Evolutionary conservation across 2,888 invertebrate species (phyloP), one percentile per base, ranked within the genome.

Genomic region (Dioctria linearis): DNA sequence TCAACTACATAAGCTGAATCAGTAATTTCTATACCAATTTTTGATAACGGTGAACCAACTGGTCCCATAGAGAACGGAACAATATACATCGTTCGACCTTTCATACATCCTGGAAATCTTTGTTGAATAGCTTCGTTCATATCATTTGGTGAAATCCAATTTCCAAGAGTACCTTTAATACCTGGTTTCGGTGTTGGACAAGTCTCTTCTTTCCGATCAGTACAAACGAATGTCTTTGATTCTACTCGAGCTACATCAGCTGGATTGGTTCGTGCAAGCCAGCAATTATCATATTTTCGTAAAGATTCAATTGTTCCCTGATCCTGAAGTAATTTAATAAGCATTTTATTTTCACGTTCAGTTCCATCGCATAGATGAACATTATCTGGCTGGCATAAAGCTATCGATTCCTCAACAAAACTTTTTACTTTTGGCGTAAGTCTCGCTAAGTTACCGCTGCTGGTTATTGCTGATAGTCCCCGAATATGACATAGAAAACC

Each of bases 1-100:
- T 96, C 95, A 5, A 96, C 99, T 3, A 99, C 99, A 88, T 99
- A 99, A 0, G 98, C 94, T 0, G 98, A 98, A 88, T 99, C 99
- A 0, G 99, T 99, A 82, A 98, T 90, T 90, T 99, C 95, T 51
- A 99, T 93, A n/a, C 98, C 99, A 85, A 98, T 95, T 90, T 99
- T 99, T 13, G 98, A 95, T 3, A 99, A 90, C 0, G 97, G 96
- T 0, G 98, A 98, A 0, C 97, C 96, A 4, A 99, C 92, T 0
- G 99, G 99, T 3, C 99, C 99, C 99, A 99, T 99, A 82, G 97
- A 97, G 90, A 97, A 99, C 8, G 99, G 98, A 82, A 99, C 95
- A 81, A 99, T 96, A 89, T 98, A 99, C 98, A 99, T 98, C 0
- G 98, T 98, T 80, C 98, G 94, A 75, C 95, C 95, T 89, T 91